Evolutionary conservation across 2,113 vertebrate genomes (phyloP).

Genomic region (Ailuropoda melanoleuca): DNA sequence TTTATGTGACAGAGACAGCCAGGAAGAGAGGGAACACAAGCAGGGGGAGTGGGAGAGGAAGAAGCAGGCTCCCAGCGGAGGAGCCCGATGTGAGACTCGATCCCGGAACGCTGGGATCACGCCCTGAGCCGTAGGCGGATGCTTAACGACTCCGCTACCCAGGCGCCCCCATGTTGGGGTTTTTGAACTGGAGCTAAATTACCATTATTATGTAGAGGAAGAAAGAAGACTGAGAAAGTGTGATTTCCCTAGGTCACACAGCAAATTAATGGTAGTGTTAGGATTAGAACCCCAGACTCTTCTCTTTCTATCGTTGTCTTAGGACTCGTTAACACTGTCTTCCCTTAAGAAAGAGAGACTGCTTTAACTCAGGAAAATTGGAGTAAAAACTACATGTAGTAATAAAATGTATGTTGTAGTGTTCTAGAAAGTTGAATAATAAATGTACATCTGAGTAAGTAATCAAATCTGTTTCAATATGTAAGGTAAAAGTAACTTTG

Average conservation of each 20-base stretch:
- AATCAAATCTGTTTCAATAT: background rate
- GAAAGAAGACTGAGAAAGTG: background rate
- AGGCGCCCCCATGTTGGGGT: no score
- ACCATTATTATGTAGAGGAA: background rate
- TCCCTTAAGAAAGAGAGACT: background rate
- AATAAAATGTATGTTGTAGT: background rate
- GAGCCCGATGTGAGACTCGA: no score
- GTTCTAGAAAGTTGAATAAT: background rate
- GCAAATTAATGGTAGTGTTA: background rate
- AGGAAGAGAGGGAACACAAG: no score
- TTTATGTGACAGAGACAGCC: no score
- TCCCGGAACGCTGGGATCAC: no score
- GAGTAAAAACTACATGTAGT: background rate
- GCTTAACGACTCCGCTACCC: no score
- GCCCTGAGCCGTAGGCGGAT: no score
- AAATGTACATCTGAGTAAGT: background rate
- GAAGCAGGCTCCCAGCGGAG: no score
- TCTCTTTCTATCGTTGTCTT: background rate
- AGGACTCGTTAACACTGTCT: background rate
- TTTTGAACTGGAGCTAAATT: background rate
- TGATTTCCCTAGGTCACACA: background rate
- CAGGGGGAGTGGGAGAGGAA: no score
- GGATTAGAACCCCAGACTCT: background rate
- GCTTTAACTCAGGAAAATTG: background rate
- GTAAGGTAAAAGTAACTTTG: background rate